These are phyloP conservation scores for Drosophila malerkotliana DNA, from an alignment of 1,140 invertebrate genomes.

Conservation along the genomic window DNA sequence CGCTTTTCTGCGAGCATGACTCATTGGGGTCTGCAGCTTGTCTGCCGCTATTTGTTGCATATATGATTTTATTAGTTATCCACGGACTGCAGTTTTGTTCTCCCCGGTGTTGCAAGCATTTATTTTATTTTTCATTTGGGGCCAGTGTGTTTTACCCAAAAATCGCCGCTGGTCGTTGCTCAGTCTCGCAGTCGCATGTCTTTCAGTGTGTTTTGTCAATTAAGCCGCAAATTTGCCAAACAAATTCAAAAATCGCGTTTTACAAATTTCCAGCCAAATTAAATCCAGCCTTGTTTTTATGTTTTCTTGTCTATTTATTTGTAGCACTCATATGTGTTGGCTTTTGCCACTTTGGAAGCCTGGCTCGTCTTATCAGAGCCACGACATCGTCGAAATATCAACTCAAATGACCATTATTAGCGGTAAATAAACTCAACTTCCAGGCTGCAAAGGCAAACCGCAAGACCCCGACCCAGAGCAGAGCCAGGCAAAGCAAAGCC, in stretches of 20 bases:
- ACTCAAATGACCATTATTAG: slow-evolving; percentile 82
- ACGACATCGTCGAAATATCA: slow-evolving; percentile 73
- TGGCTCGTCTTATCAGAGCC: slow-evolving; percentile 59
- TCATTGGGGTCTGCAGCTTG: slow-evolving; percentile 75
- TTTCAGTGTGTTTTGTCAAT: slow-evolving; percentile 77
- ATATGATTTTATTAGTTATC: slow-evolving; percentile 81
- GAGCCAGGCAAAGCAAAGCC: slow-evolving; percentile 1
- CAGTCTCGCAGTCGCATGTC: slow-evolving; percentile 38
- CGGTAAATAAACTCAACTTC: slow-evolving; percentile 76
- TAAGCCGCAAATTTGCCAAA: slow-evolving; percentile 78
- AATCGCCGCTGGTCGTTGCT: slow-evolving; percentile 67
- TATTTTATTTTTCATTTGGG: slow-evolving; percentile 21
- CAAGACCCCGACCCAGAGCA: slow-evolving; percentile 24
- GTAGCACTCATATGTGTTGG: slow-evolving; percentile 8
- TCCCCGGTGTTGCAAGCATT: slow-evolving; percentile 25
- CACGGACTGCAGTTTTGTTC: slow-evolving; percentile 46
- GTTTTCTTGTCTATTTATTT: slow-evolving; percentile 22
- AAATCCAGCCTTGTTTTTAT: slow-evolving; percentile 45
- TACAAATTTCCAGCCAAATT: slow-evolving; percentile 66
- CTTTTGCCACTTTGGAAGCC: slow-evolving; percentile 16
- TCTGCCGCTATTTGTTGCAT: slow-evolving; percentile 76
- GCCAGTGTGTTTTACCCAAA: slow-evolving; percentile 30
- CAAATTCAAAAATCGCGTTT: slow-evolving; percentile 79
- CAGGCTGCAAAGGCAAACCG: slow-evolving; percentile 34
- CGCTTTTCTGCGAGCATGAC: slow-evolving; percentile 54